A percentile compares a stretch with the other conserved stretches of the same genome.
Evolutionary conservation across 2,797 vertebrate species (phyloP).

Genomic region (Diplodus puntazzo): DNA sequence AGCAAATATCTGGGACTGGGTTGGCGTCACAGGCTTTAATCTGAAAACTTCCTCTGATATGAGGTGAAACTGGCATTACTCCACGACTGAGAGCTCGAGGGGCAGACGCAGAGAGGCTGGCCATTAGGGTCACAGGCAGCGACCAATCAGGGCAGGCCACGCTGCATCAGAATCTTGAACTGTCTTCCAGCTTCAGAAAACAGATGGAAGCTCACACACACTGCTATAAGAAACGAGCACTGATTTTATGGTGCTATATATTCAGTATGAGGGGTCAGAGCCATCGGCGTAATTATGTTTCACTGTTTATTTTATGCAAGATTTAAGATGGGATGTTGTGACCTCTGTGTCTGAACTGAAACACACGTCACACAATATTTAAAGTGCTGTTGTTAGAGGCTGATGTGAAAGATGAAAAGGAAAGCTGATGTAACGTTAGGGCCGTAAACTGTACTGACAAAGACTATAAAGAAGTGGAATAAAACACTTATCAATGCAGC

Average conservation of each 20-base stretch:
- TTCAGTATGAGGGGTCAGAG: slow-evolving; percentile 48
- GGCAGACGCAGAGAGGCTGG: slow-evolving; percentile 13
- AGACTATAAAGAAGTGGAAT: slow-evolving; percentile 9
- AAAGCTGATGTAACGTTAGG: slow-evolving; percentile 22
- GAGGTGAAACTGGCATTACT: slow-evolving; percentile 32
- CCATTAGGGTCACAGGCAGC: not conserved
- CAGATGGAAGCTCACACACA: slow-evolving; percentile 22
- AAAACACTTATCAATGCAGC: slow-evolving; percentile 42
- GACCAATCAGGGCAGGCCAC: slow-evolving; percentile 42
- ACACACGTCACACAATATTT: slow-evolving; percentile 16
- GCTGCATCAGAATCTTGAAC: not conserved
- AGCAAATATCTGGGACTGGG: no score
- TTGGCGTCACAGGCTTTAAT: not conserved
- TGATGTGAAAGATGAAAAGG: slow-evolving; percentile 14
- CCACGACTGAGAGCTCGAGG: not conserved
- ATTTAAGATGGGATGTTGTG: slow-evolving; percentile 30
- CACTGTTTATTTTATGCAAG: slow-evolving; percentile 60
- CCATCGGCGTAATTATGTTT: slow-evolving; percentile 48
- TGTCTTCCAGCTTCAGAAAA: slow-evolving; percentile 22
- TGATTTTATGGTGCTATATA: slow-evolving; percentile 63
- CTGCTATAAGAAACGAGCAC: slow-evolving; percentile 34
- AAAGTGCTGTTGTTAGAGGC: slow-evolving; percentile 22
- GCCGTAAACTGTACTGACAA: slow-evolving; percentile 12
- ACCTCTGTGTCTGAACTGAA: slow-evolving; percentile 19
- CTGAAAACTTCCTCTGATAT: slow-evolving; percentile 5